These are phyloP conservation scores for Drosophila trapezifrons DNA, from an alignment of 1,140 invertebrate genomes.

Conservation along the genomic window DNA sequence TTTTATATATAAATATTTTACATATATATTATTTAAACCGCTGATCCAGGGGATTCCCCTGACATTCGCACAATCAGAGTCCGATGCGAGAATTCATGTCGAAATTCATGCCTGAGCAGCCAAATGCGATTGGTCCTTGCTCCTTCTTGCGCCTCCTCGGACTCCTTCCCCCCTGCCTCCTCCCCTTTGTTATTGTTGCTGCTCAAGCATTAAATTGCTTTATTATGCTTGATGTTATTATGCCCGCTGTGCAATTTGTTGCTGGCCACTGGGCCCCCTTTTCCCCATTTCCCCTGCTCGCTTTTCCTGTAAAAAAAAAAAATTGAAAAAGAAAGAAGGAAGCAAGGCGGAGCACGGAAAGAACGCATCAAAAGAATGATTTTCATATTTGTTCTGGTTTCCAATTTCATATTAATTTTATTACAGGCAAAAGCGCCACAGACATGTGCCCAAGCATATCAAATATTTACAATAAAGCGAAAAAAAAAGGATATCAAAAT, in stretches of 20 bases:
- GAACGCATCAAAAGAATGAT: constrained; percentile 43
- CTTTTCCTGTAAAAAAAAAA: constrained; percentile 29
- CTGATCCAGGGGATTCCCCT: not conserved
- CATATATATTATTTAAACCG: not conserved
- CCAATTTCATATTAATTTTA: constrained; percentile 43
- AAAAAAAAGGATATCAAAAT: not conserved
- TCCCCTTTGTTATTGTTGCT: constrained; percentile 27
- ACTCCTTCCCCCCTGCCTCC: not conserved
- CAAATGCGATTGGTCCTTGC: constrained; percentile 52
- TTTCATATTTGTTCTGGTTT: constrained; percentile 40
- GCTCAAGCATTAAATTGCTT: constrained; percentile 75
- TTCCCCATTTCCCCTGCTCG: not conserved
- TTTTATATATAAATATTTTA: not conserved
- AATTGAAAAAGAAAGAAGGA: constrained; percentile 41
- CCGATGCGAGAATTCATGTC: constrained; percentile 48
- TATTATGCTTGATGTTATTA: constrained; percentile 76
- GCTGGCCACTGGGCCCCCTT: constrained; percentile 39
- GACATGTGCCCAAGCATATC: constrained; percentile 17
- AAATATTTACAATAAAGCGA: constrained; percentile 8
- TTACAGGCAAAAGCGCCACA: constrained; percentile 15
- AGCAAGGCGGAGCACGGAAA: not conserved
- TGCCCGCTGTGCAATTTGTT: constrained; percentile 68
- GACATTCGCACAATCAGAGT: constrained; percentile 8
- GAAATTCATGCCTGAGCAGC: constrained; percentile 61
- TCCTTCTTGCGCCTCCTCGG: not conserved